phyloP scores from a whole-genome alignment of 2,797 vertebrate genomes.

The Simalia tracyae region DNA sequence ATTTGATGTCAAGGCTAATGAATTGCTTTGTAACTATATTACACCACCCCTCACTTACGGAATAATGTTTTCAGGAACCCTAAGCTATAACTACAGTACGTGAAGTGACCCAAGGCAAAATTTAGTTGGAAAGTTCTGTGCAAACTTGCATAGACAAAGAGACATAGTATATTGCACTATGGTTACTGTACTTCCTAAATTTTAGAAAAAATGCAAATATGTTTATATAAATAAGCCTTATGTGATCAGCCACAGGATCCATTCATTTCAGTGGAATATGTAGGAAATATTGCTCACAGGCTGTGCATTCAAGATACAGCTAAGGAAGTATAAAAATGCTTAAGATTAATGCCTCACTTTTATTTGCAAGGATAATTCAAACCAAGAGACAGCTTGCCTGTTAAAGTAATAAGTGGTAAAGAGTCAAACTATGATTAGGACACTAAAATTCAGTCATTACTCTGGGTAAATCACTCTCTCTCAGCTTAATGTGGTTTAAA shows the following conservation, averaged over 20 bases:
- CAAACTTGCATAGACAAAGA: not conserved
- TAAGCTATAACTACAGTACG: not conserved
- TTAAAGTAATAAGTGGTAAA: not conserved
- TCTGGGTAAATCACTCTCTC: not conserved
- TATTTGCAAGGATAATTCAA: not conserved
- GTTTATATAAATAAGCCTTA: not conserved
- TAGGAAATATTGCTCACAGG: not conserved
- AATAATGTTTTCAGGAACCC: not conserved
- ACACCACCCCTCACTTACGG: not conserved
- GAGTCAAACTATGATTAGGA: no score
- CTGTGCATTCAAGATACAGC: not conserved
- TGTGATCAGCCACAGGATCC: not conserved
- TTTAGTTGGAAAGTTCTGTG: not conserved
- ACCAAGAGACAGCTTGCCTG: not conserved
- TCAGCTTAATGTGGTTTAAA: not conserved
- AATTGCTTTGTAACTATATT: not conserved
- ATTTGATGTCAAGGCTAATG: not conserved
- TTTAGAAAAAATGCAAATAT: constrained; percentile 12
- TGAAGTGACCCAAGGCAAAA: not conserved
- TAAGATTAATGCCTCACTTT: not conserved
- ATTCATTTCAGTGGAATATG: not conserved
- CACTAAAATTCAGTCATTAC: not conserved
- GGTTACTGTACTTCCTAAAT: not conserved
- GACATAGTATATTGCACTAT: constrained; percentile 28
- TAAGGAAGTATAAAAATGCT: not conserved